Conservation (phyloP, 2,888 invertebrate species). For the Suillia variegata region DNA sequence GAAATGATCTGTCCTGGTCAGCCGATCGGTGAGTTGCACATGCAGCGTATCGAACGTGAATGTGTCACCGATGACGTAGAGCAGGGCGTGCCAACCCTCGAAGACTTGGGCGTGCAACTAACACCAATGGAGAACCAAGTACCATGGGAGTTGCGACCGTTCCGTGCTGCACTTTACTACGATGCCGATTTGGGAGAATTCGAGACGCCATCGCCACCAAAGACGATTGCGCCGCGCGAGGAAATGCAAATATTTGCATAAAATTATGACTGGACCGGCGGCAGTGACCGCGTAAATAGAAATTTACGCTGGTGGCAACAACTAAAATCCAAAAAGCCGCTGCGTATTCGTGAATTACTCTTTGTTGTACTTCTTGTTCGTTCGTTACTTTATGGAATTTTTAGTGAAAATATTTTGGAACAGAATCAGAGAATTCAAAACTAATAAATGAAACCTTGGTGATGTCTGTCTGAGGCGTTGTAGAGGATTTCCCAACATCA, state of each 20-base stretch:
- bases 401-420: conserved; percentile 20
- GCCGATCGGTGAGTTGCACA: conserved; percentile 73
- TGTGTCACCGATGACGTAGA: conserved; percentile 73
- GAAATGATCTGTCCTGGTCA: conserved; percentile 69
- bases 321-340: conserved; percentile 22
- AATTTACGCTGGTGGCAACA: conserved; percentile 27
- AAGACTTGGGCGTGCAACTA: conserved; percentile 84
- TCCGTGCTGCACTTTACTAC: conserved; percentile 72
- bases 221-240: conserved; percentile 46
- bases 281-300: conserved; percentile 7
- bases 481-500: no score
- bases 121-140: conserved; percentile 78
- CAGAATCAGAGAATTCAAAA: not conserved
- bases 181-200: conserved; percentile 78
- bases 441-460: no score
- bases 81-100: conserved; percentile 73
- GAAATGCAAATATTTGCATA: conserved; percentile 49
- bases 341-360: conserved; percentile 31
- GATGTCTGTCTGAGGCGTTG: no score
- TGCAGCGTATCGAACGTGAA: conserved; percentile 86
- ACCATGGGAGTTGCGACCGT: conserved; percentile 81
- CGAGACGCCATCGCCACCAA: conserved; percentile 67
- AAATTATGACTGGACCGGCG: conserved; percentile 23
- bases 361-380: conserved; percentile 36
- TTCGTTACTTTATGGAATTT: conserved; percentile 35